Percentiles rank a stretch among this genome's conserved stretches.
phyloP scores from a whole-genome alignment of 2,113 vertebrate genomes.

The Pagrus major region DNA sequence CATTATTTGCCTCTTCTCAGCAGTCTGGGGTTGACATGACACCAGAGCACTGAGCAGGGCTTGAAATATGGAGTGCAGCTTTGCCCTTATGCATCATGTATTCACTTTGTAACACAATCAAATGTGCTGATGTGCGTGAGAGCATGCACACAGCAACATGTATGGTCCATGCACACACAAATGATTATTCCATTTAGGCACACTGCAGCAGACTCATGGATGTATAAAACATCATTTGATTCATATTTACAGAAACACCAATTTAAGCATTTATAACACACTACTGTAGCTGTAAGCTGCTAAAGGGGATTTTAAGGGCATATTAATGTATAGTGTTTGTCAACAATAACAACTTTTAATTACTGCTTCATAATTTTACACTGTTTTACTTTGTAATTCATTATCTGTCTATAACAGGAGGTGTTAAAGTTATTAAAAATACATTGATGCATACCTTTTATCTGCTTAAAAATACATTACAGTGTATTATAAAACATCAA shows the following conservation, averaged over 20 bases:
- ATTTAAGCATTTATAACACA: neutral
- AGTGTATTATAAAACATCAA: too few relatives aligned
- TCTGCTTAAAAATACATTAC: too few relatives aligned
- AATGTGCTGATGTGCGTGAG: neutral
- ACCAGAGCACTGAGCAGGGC: conserved; percentile 13
- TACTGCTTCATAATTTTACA: too few relatives aligned
- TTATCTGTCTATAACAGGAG: too few relatives aligned
- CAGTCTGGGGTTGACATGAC: conserved; percentile 37
- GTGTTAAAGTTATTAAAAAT: too few relatives aligned
- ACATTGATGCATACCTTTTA: too few relatives aligned
- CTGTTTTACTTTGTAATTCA: too few relatives aligned
- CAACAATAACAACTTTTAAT: too few relatives aligned
- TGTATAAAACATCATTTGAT: conserved; percentile 27
- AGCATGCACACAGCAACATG: neutral
- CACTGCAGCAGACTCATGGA: conserved; percentile 24
- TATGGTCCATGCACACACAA: neutral
- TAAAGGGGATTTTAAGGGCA: neutral
- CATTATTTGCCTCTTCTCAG: conserved; percentile 42
- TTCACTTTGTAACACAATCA: conserved; percentile 20
- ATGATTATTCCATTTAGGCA: neutral
- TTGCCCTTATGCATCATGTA: conserved; percentile 35
- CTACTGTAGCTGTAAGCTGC: neutral
- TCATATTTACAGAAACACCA: neutral
- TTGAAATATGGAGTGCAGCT: conserved; percentile 44
- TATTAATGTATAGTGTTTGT: neutral